Evolutionary conservation across 1,140 invertebrate genomes (phyloP).

Genomic region (Globodera rostochiensis): DNA sequence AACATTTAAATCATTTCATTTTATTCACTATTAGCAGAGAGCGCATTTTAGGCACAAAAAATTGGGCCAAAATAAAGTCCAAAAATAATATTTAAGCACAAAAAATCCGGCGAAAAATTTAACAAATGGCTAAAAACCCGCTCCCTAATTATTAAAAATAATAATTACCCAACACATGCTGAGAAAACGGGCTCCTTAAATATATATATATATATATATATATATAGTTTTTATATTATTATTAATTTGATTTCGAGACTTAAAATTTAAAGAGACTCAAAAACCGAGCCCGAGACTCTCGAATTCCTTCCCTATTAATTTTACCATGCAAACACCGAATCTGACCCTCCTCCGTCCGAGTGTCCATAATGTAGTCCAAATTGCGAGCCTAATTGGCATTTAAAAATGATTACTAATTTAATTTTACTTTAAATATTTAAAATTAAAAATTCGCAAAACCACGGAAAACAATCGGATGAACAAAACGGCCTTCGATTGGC

Average conservation of each 20-base stretch:
- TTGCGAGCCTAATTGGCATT: slow-evolving; percentile 31
- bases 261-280: neutral
- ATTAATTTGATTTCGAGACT: too few relatives aligned
- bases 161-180: slow-evolving; percentile 64
- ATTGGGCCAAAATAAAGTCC: slow-evolving; percentile 32
- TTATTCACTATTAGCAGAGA: too few relatives aligned
- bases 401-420: slow-evolving; percentile 47
- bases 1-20: too few relatives aligned
- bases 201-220: too few relatives aligned
- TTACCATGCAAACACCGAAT: slow-evolving; percentile 59
- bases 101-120: too few relatives aligned
- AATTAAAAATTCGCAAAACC: neutral
- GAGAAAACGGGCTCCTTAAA: slow-evolving; percentile 51
- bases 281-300: neutral
- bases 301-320: neutral
- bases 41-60: slow-evolving; percentile 21
- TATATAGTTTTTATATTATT: too few relatives aligned
- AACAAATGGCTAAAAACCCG: too few relatives aligned
- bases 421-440: neutral
- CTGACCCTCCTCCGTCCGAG: slow-evolving; percentile 51
- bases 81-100: too few relatives aligned
- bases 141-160: neutral
- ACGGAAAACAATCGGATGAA: slow-evolving; percentile 29
- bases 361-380: slow-evolving; percentile 48
- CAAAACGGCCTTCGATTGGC: slow-evolving; percentile 14